Base-by-base conservation (phyloP, 2,888 invertebrate genomes). In the Eumacrocentrus americanus region DNA sequence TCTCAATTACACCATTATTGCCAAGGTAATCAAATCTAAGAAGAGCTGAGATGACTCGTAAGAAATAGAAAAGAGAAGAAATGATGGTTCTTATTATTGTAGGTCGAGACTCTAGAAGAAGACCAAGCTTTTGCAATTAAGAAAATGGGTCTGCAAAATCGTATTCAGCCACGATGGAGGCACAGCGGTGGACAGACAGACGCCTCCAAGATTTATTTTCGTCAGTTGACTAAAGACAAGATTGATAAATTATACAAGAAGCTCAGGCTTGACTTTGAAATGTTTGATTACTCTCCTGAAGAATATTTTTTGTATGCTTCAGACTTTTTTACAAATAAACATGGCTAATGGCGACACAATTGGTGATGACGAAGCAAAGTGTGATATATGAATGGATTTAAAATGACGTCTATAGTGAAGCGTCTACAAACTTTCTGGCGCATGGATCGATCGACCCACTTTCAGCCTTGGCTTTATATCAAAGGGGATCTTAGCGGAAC, bases 1-100 rank as follows among this genome's bases (percentile, higher is more conserved):
- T 5, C 74, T 87, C 1, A 72, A 82, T 20, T 87, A 86, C 66
- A 83, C 86, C 66, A 76, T 84, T 47, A 79, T 86, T 7, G 85
- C 84, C 0, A 84, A 85, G 73, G 76, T 76, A 63, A 62, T 46
- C 50, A 11, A n/a, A 23, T n/a, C 11, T n/a, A 47, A n/a, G n/a
- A n/a, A n/a, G n/a, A n/a, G n/a, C n/a, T n/a, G n/a, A n/a, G n/a
- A n/a, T n/a, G 11, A 18, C 2, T 22, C 5, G 16, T 4, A 35
- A 4, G 6, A 22, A 16, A 11, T 18, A n/a, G n/a, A 14, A 9
- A 11, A 42, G 11, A 11, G 9, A 9, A 47, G 12, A 37, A 2
- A 37, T 16, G n/a, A 61, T 40, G 5, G 11, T 34, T 42, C 51
- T 25, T 20, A 23, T 29, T 14, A 34, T 56, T 46, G 5, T 51